phyloP scores from a whole-genome alignment of 2,113 vertebrate genomes.

The Archocentrus centrarchus region DNA sequence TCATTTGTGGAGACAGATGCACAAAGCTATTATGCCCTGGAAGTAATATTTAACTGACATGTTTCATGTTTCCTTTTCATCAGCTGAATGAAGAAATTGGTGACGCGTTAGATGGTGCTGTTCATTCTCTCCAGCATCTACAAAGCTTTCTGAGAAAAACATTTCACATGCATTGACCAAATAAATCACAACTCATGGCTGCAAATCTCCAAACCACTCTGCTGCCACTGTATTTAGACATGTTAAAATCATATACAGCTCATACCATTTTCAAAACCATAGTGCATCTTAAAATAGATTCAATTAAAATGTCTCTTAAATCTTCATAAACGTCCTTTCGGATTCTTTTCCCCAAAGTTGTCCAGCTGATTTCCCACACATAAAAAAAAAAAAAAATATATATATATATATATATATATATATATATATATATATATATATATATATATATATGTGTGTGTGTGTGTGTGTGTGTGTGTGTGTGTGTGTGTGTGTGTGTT shows the following conservation, averaged over 20 bases:
- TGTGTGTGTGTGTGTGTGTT: too few relatives aligned
- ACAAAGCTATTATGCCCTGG: background rate
- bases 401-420: background rate
- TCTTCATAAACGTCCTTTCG: conserved; percentile 6
- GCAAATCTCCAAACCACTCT: background rate
- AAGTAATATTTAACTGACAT: background rate
- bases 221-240: background rate
- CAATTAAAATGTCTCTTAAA: conserved; percentile 31
- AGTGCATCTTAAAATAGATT: background rate
- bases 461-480: background rate
- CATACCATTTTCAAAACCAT: background rate
- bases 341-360: background rate
- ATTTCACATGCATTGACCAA: background rate
- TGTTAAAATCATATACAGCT: conserved; percentile 3
- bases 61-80: background rate
- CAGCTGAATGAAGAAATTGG: background rate
- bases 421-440: too few relatives aligned
- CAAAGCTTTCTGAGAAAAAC: background rate
- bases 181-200: background rate
- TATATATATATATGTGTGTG: too few relatives aligned
- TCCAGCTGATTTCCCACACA: conserved; percentile 8
- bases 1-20: conserved; percentile 2
- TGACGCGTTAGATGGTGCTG: background rate
- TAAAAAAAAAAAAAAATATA: too few relatives aligned
- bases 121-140: background rate